These are phyloP conservation scores for Nephotettix cincticeps DNA, from an alignment of 1,140 invertebrate species.

Conservation along the genomic window DNA sequence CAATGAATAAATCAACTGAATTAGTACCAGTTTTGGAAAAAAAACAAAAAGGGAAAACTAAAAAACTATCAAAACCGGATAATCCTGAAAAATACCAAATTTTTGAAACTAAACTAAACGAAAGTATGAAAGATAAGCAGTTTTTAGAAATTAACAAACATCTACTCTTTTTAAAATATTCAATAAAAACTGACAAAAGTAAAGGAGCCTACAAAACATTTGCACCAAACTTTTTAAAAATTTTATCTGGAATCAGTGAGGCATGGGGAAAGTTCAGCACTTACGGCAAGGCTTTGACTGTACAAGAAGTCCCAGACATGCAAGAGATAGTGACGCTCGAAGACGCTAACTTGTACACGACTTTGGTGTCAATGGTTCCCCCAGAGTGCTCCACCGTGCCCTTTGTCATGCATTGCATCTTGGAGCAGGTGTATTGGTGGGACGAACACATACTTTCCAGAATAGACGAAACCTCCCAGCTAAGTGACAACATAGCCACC, in stretches of 20 bases:
- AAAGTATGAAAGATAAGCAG: background rate
- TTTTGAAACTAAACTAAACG: background rate
- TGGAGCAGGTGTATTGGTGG: background rate
- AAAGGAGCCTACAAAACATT: background rate
- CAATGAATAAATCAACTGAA: background rate
- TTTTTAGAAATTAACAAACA: background rate
- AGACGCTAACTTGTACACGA: background rate
- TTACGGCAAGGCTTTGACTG: background rate
- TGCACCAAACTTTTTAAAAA: background rate
- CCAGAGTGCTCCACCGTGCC: background rate
- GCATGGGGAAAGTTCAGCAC: background rate
- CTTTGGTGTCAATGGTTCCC: background rate
- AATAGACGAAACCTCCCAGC: no score
- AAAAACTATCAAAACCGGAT: background rate
- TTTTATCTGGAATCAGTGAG: background rate
- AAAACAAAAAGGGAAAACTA: background rate
- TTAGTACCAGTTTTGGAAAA: background rate
- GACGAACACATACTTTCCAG: background rate
- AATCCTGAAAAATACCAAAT: background rate
- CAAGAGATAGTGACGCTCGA: background rate
- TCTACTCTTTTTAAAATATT: background rate
- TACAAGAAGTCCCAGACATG: background rate
- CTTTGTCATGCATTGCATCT: background rate
- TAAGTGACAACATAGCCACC: background rate
- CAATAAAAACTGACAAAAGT: background rate